Base-by-base conservation (phyloP, 1,140 invertebrate species). In the Ectropis grisescens region DNA sequence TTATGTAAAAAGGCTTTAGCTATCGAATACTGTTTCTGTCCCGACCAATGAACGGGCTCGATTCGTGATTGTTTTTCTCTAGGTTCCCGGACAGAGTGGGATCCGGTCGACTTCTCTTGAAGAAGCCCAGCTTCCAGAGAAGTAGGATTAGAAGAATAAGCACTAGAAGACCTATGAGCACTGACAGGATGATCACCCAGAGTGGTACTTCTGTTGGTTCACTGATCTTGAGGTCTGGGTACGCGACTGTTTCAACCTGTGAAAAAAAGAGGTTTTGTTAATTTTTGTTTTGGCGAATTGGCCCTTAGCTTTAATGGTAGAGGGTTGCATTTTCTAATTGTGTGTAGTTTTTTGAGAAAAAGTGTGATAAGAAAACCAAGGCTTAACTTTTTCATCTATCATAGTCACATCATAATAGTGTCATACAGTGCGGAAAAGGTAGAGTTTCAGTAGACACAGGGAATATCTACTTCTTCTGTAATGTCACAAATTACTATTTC, bases 81-180 rank as follows among this genome's bases (percentile, higher is more conserved):
- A 94, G 70, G 70, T 93, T 95, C 3, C 92, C 93, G 2, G 91
- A 92, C 0, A 94, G 58, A 10, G 92, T 94, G 1, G 89, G 90
- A 70, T 94, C 92, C 5, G 91, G 90, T 42, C 91, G 85, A 69
- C 90, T 87, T 33, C 91, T 66, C 65, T 94, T 94, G 82, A 97
- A 97, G 85, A 97, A 97, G 26, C 94, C 94, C 14, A 91, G 83
- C 79, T 92, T 94, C 88, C 92, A 94, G 12, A 96, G 65, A 2
- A 90, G 70, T 11, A 93, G 81, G n/a, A 90, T 91, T 14, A 96
- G 76, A 0, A 94, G 50, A 5, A 93, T 85, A 12, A 97, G 82
- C 1, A 96, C 76, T 38, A 96, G 66, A 9, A 97, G 65, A 11
- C 95, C 95, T 1, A 88, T 88, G 29, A 93, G 83, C 13, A 93